Conservation (phyloP, 2,797 vertebrate genomes). For the Oreochromis mossambicus region DNA sequence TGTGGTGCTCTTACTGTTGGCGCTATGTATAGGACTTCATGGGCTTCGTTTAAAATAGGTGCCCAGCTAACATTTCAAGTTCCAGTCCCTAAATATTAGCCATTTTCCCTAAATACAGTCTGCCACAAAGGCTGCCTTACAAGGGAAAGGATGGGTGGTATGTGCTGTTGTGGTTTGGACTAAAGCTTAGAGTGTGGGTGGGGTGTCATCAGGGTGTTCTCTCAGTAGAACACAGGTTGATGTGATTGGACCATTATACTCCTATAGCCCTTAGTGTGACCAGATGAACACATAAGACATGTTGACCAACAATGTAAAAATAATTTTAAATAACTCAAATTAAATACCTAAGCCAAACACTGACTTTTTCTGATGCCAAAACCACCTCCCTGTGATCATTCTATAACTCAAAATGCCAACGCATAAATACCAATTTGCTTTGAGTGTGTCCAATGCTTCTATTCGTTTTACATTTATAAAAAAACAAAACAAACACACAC, state of each 20-base stretch:
- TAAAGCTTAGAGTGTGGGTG: conserved; percentile 1
- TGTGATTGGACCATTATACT: conserved; percentile 40
- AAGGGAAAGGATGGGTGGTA: conserved; percentile 74
- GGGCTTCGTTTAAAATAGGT: conserved; percentile 77
- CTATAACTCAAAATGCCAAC: not conserved
- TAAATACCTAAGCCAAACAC: not conserved
- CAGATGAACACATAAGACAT: not conserved
- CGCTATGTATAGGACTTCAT: conserved; percentile 80
- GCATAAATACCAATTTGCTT: not conserved
- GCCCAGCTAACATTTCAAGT: conserved; percentile 82
- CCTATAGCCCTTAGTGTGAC: not conserved
- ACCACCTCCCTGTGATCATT: not conserved
- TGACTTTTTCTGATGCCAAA: not conserved
- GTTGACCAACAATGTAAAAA: not conserved
- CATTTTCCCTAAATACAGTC: conserved; percentile 84
- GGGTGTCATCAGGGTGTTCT: conserved; percentile 32
- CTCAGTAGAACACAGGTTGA: conserved; percentile 42
- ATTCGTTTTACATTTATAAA: not conserved
- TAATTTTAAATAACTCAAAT: not conserved
- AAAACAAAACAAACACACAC: not conserved
- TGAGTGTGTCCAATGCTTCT: not conserved
- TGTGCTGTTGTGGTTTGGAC: conserved; percentile 56
- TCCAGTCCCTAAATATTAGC: conserved; percentile 84
- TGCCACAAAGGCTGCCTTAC: conserved; percentile 80
- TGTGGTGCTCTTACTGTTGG: conserved; percentile 69